Conservation (phyloP, 2,888 invertebrate species). For the Eurytoma adleriae region DNA sequence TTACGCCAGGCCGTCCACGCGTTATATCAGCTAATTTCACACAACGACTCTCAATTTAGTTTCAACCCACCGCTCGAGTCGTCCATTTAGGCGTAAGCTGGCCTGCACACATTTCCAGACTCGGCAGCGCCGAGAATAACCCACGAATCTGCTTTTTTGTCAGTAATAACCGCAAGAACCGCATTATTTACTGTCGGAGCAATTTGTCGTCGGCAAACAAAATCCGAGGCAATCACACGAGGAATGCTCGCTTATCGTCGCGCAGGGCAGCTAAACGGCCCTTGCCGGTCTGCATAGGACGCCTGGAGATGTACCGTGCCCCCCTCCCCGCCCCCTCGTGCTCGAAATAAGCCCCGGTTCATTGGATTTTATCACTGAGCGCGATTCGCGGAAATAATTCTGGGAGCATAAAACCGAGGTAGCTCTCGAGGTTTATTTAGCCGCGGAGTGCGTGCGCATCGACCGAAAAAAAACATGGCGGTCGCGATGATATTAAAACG, state of each 20-base stretch:
- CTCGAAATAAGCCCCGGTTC: too few species aligned
- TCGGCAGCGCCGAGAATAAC: conserved; percentile 36
- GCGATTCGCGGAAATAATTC: too few species aligned
- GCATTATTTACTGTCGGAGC: conserved; percentile 62
- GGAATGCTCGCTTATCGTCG: conserved; percentile 63
- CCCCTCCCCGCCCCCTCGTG: too few species aligned
- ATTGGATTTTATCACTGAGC: too few species aligned
- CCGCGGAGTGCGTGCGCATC: too few species aligned
- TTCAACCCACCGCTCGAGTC: conserved; percentile 61
- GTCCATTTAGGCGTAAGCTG: not conserved
- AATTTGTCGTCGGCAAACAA: conserved; percentile 70
- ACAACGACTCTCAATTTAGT: conserved; percentile 68
- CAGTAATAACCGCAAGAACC: conserved; percentile 58
- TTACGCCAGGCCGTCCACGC: not conserved
- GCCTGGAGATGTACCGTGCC: too few species aligned
- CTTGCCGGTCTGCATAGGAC: too few species aligned
- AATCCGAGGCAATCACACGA: conserved; percentile 69
- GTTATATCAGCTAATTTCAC: conserved; percentile 64
- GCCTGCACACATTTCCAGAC: not conserved
- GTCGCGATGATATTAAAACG: too few species aligned
- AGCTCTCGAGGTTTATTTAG: too few species aligned
- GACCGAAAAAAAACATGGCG: too few species aligned
- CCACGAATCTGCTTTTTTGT: not conserved
- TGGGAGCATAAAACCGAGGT: too few species aligned
- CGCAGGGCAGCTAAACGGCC: not conserved